Evolutionary conservation across 2,888 invertebrate genomes (phyloP).

Genomic region (Pyralis farinalis): DNA sequence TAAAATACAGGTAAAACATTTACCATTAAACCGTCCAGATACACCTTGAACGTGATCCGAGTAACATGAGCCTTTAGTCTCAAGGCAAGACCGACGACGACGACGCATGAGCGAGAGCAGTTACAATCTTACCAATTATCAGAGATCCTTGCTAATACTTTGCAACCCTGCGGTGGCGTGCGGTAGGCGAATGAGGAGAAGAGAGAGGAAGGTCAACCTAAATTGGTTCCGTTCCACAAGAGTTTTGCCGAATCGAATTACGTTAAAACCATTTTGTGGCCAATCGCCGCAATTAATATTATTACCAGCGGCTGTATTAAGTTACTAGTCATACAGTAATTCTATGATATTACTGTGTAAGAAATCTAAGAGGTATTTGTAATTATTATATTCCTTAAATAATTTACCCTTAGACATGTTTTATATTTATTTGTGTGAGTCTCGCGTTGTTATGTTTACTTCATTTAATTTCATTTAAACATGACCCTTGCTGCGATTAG

Average conservation of each 20-base stretch:
- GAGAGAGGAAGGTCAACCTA: constrained; percentile 42
- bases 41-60: constrained; percentile 78
- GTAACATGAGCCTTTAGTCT: constrained; percentile 71
- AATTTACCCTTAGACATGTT: too few relatives aligned
- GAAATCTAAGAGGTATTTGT: background rate
- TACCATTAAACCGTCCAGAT: constrained; percentile 46
- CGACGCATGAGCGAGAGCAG: constrained; percentile 52
- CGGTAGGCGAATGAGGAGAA: constrained; percentile 31
- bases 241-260: constrained; percentile 72
- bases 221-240: constrained; percentile 60
- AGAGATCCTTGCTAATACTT: constrained; percentile 47
- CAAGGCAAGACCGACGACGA: constrained; percentile 65
- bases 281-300: constrained; percentile 72
- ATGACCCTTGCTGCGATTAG: too few relatives aligned
- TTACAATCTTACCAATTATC: constrained; percentile 44
- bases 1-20: constrained; percentile 23
- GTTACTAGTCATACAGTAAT: constrained; percentile 38
- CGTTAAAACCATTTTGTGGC: constrained; percentile 74
- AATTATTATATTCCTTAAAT: background rate
- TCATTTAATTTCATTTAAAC: too few relatives aligned
- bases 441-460: too few relatives aligned
- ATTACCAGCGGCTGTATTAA: constrained; percentile 58
- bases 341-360: background rate
- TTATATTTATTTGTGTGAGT: too few relatives aligned
- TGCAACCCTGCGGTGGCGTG: constrained; percentile 29